Evolutionary conservation across 2,113 vertebrate species (phyloP).

Genomic region (Corythoichthys intestinalis): DNA sequence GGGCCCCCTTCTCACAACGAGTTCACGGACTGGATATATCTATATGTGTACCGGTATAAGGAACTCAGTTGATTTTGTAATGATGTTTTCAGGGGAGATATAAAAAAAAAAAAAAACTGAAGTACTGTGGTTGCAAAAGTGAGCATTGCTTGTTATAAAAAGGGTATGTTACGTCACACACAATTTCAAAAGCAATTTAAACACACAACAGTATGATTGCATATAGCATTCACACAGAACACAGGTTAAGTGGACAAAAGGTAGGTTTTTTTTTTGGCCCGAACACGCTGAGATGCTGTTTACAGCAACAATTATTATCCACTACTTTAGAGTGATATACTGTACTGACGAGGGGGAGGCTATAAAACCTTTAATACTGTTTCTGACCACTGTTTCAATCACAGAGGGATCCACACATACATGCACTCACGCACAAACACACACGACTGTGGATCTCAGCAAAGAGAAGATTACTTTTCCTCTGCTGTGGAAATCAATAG

Average conservation of each 20-base stretch:
- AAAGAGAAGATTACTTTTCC: slow-evolving; percentile 67
- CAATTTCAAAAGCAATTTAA: slow-evolving; percentile 44
- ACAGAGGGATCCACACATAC: slow-evolving; percentile 15
- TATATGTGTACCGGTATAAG: too few species aligned
- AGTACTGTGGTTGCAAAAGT: too few species aligned
- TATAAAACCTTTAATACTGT: slow-evolving; percentile 44
- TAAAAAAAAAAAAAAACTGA: too few species aligned
- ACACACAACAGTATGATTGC: slow-evolving; percentile 32
- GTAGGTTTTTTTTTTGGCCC: slow-evolving; percentile 2
- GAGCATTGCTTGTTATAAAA: background rate
- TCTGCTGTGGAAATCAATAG: slow-evolving; percentile 68
- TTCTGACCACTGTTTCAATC: slow-evolving; percentile 56
- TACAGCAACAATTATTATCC: slow-evolving; percentile 38
- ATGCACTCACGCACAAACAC: slow-evolving; percentile 5
- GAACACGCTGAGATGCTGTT: slow-evolving; percentile 10
- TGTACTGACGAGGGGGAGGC: slow-evolving; percentile 16
- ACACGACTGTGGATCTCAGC: slow-evolving; percentile 14
- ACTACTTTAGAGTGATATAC: slow-evolving; percentile 41
- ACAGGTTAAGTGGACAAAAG: background rate
- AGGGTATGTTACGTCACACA: slow-evolving; percentile 23
- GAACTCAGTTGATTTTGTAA: too few species aligned
- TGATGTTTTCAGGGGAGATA: too few species aligned
- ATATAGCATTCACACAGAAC: slow-evolving; percentile 12
- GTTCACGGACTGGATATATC: too few species aligned
- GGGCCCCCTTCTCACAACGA: too few species aligned